Evolutionary conservation across 1,140 invertebrate species (phyloP), one percentile per base, ranked within the genome.

Genomic region (Oryctes rhinoceros): DNA sequence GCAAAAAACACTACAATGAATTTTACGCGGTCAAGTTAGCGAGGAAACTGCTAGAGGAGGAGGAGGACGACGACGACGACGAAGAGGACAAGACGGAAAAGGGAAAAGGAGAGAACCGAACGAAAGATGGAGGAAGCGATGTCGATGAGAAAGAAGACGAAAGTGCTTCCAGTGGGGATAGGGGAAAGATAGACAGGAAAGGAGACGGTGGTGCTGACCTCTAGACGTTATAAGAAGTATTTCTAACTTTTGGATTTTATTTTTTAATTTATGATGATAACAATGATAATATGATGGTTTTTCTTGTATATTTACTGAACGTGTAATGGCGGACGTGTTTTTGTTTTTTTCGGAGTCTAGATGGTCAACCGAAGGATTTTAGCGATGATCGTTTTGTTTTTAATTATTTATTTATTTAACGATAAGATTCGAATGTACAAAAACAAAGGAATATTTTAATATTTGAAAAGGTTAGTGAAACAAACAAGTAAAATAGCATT

Each of bases 1-100:
- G 98, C 78, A 98, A 98, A 89, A 92, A 95, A 81, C 98, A 99
- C 87, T 99, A 99, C 88, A 97, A 98, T 88, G 98, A 99, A 88
- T 99, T 96, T 88, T 94, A 97, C 87, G 96, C 96, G 4, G 93
- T 98, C 0, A 95, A 97, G 88, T 88, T 98, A 82, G 96, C 97
- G 3, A 90, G 96, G 83, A 95, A 98, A 88, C 89, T 97, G 79
- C 92, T 98, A 89, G 92, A 96, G 80, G 94, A 97, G 85, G 97
- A 98, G 80, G 24, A 95, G 24, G 96, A 97, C 13, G 96, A 96
- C 0, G 95, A 95, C 13, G 93, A 94, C 0, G 92, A 92, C n/a
- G 89, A 90, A 18, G 88, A 90, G 76, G 87, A 88, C n/a, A 87
- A 86, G 35, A 15, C 53, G 35, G 24, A 44, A 44, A 44, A 78